phyloP scores from a whole-genome alignment of 2,888 invertebrate genomes.

The Cryptocephalus primarius region DNA sequence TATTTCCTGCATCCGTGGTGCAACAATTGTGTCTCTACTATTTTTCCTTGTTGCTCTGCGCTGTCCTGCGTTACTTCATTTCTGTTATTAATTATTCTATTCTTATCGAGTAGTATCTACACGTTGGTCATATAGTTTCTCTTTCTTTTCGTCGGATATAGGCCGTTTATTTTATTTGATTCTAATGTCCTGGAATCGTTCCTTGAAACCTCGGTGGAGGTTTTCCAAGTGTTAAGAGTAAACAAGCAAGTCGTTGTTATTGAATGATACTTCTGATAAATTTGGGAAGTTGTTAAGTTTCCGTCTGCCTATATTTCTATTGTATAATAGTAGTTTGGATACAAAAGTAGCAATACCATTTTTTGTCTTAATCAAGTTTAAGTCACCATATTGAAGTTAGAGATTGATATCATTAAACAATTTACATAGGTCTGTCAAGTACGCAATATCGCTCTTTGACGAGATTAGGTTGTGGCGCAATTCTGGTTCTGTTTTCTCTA shows the following conservation, averaged over 20 bases:
- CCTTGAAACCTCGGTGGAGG: conserved; percentile 18
- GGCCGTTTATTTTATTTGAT: no score
- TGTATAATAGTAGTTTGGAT: neutral
- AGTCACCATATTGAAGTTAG: conserved; percentile 4
- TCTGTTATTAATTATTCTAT: no score
- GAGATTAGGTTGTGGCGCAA: conserved; percentile 9
- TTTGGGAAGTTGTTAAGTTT: no score
- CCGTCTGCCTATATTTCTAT: neutral
- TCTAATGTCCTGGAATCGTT: conserved; percentile 20
- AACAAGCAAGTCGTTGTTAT: no score
- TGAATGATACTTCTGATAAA: conserved; percentile 2
- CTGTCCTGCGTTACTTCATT: no score
- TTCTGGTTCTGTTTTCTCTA: conserved; percentile 9
- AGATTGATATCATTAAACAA: conserved; percentile 10
- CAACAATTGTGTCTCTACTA: no score
- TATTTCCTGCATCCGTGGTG: no score
- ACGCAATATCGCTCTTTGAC: conserved; percentile 9
- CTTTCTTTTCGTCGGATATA: no score
- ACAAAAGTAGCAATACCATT: conserved; percentile 1
- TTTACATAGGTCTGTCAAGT: conserved; percentile 13
- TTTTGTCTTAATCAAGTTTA: no score
- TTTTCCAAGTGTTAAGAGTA: conserved; percentile 21
- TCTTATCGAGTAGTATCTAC: no score
- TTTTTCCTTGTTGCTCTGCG: no score
- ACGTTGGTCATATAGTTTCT: no score